phyloP scores from a whole-genome alignment of 2,113 vertebrate species.

The Egretta garzetta region DNA sequence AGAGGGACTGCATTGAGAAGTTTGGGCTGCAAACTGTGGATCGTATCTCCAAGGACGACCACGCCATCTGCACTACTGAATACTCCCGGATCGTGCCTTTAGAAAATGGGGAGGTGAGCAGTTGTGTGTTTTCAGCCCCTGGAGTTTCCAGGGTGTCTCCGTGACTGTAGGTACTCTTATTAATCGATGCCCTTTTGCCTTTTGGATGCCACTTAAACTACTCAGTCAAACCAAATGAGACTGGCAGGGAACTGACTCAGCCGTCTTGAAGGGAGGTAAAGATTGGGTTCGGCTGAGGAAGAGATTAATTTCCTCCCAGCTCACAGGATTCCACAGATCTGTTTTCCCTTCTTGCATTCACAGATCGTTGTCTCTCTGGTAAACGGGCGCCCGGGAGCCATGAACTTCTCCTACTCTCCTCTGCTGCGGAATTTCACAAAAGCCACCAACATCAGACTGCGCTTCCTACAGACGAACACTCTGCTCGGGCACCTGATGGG shows the following conservation, averaged over 20 bases:
- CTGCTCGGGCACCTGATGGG: conserved; percentile 97
- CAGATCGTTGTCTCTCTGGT: conserved; percentile 96
- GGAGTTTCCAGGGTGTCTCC: neutral
- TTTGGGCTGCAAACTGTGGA: conserved; percentile 89
- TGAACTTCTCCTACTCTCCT: conserved; percentile 97
- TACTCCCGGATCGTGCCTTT: conserved; percentile 94
- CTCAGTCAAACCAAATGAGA: neutral
- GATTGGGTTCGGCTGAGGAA: neutral
- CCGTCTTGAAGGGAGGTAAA: neutral
- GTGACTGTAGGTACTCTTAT: neutral
- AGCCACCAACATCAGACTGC: conserved; percentile 93
- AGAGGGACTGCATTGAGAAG: conserved; percentile 92
- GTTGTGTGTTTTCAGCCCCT: neutral
- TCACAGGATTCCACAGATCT: neutral
- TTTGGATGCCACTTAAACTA: neutral
- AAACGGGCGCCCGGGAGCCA: conserved; percentile 91
- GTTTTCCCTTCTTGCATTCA: neutral
- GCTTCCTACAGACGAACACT: conserved; percentile 95
- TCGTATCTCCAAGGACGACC: conserved; percentile 83
- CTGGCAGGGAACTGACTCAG: neutral
- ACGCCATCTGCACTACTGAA: conserved; percentile 88
- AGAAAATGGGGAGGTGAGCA: conserved; percentile 92
- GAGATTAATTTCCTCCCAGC: neutral
- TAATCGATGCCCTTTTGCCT: neutral
- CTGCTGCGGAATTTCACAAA: conserved; percentile 94